Percentiles rank a stretch among this genome's conserved stretches.
phyloP scores from a whole-genome alignment of 2,113 vertebrate species.

The Protobothrops flavoviridis region DNA sequence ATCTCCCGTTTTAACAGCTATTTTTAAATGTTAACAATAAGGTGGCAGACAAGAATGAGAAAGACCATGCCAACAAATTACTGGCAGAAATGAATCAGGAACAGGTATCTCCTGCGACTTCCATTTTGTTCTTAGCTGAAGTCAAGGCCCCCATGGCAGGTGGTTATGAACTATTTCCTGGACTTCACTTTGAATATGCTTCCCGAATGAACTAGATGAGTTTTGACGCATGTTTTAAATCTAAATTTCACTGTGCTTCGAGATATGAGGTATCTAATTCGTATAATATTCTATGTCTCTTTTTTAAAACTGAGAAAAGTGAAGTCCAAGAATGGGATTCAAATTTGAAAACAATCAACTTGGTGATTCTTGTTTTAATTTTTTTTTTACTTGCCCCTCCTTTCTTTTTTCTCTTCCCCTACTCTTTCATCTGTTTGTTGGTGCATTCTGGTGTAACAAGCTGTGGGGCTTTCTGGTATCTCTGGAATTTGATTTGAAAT shows the following conservation, averaged over 20 bases:
- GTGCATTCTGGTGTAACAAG: slow-evolving; percentile 70
- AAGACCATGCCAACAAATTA: slow-evolving; percentile 99
- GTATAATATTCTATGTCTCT: neutral
- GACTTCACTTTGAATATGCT: slow-evolving; percentile 70
- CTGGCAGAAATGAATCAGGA: slow-evolving; percentile 98
- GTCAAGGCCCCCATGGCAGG: slow-evolving; percentile 58
- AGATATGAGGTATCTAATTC: slow-evolving; percentile 23
- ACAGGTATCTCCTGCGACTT: slow-evolving; percentile 86
- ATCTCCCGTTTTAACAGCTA: slow-evolving; percentile 89
- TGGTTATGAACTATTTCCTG: slow-evolving; percentile 74
- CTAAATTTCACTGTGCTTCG: neutral
- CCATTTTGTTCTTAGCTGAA: slow-evolving; percentile 69
- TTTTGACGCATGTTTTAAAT: neutral
- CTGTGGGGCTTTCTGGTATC: slow-evolving; percentile 68
- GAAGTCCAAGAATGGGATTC: slow-evolving; percentile 73
- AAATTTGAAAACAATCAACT: slow-evolving; percentile 53
- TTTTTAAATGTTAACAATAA: slow-evolving; percentile 95
- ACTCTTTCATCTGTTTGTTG: slow-evolving; percentile 50
- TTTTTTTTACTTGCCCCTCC: slow-evolving; percentile 38
- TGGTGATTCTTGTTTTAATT: slow-evolving; percentile 45
- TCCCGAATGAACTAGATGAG: slow-evolving; percentile 19
- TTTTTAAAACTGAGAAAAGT: slow-evolving; percentile 53
- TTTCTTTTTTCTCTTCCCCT: slow-evolving; percentile 39
- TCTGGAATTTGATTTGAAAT: slow-evolving; percentile 65
- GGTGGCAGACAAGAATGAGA: slow-evolving; percentile 97